phyloP scores from a whole-genome alignment of 2,888 invertebrate genomes.

The Tinea trinotella region DNA sequence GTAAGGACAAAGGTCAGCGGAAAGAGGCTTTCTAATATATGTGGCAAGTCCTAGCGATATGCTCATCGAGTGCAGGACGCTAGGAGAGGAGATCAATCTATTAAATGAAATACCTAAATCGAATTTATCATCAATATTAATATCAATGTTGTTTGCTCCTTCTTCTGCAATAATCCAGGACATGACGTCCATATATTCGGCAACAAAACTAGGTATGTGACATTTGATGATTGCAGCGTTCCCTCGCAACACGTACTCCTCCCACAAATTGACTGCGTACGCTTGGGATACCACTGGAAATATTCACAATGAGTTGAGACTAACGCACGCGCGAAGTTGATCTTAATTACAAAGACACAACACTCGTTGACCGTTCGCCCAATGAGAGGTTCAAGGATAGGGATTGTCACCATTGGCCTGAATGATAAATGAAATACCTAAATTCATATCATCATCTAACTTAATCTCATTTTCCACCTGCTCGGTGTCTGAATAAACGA shows the following conservation, averaged over 20 bases:
- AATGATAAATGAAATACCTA: slow-evolving; percentile 40
- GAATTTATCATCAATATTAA: slow-evolving; percentile 44
- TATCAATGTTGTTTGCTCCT: slow-evolving; percentile 41
- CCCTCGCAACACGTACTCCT: slow-evolving; percentile 91
- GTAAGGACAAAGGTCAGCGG: neutral
- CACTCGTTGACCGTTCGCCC: no score
- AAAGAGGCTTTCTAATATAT: neutral
- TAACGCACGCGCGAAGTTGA: no score
- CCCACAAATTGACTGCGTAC: slow-evolving; percentile 92
- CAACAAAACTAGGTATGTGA: slow-evolving; percentile 93
- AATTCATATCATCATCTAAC: slow-evolving; percentile 52
- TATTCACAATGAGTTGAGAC: neutral
- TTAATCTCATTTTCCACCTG: slow-evolving; percentile 58
- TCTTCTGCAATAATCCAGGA: slow-evolving; percentile 89
- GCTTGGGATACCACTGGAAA: slow-evolving; percentile 91
- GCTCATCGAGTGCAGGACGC: neutral
- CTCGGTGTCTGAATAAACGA: slow-evolving; percentile 77
- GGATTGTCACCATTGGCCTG: neutral
- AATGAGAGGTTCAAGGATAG: no score
- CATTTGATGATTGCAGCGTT: slow-evolving; percentile 94
- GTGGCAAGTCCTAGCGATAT: neutral
- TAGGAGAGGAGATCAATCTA: neutral
- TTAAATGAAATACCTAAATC: slow-evolving; percentile 43
- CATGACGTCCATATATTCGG: slow-evolving; percentile 88
- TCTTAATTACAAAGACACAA: no score